phyloP scores from a whole-genome alignment of 2,888 invertebrate species.

The Philereme transversata region DNA sequence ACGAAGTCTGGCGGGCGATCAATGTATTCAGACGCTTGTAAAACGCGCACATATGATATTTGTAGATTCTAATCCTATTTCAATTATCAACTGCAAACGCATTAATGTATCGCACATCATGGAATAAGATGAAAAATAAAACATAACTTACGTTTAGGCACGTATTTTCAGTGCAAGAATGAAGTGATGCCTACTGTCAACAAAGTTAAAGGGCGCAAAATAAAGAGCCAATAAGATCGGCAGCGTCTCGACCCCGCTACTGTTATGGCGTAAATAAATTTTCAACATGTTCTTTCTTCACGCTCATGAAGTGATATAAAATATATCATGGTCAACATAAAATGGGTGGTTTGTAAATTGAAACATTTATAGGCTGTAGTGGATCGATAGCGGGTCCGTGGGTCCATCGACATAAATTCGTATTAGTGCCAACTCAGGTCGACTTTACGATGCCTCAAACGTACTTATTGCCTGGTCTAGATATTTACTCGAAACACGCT shows the following conservation, averaged over 20 bases:
- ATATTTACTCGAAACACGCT: slow-evolving; percentile 61
- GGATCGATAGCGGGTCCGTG: slow-evolving; percentile 69
- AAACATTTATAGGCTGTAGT: slow-evolving; percentile 72
- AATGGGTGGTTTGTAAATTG: slow-evolving; percentile 69
- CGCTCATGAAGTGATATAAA: slow-evolving; percentile 40
- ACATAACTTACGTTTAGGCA: neutral
- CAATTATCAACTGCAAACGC: too few species aligned
- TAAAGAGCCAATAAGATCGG: slow-evolving; percentile 28
- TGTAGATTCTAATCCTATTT: neutral
- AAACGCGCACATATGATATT: slow-evolving; percentile 14
- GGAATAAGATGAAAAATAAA: neutral
- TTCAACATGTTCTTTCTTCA: slow-evolving; percentile 37
- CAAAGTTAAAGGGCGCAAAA: slow-evolving; percentile 29
- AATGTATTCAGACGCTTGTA: slow-evolving; percentile 22
- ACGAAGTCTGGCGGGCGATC: slow-evolving; percentile 28
- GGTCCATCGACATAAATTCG: slow-evolving; percentile 81
- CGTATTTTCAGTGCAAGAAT: slow-evolving; percentile 16
- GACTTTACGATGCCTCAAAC: slow-evolving; percentile 77
- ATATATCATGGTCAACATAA: slow-evolving; percentile 54
- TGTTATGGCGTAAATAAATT: slow-evolving; percentile 36
- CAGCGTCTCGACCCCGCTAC: slow-evolving; percentile 26
- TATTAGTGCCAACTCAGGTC: slow-evolving; percentile 82
- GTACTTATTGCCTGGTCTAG: slow-evolving; percentile 73
- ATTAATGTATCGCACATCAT: neutral
- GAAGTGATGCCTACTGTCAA: slow-evolving; percentile 27